A percentile compares a stretch with the other conserved stretches of the same genome.
Conservation (phyloP, 2,888 invertebrate genomes). For the Caenorhabditis sinica region DNA sequence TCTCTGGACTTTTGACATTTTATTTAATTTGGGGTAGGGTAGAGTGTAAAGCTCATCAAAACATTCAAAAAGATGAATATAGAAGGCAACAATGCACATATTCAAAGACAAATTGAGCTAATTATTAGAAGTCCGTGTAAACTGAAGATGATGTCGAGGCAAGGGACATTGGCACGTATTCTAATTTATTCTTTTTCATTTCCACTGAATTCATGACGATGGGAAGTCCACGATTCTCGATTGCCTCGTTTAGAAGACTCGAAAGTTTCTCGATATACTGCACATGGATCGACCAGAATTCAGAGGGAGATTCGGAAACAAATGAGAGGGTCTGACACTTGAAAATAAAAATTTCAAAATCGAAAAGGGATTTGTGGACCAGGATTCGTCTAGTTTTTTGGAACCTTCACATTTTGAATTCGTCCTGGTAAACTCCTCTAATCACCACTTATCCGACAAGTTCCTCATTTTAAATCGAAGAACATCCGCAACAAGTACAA, state of each 20-base stretch:
- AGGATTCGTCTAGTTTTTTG: background rate
- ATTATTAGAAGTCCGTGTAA: constrained; percentile 20
- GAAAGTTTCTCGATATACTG: background rate
- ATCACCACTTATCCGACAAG: constrained; percentile 34
- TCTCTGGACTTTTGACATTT: background rate
- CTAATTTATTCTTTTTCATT: background rate
- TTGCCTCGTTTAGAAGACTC: background rate
- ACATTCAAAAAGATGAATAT: background rate
- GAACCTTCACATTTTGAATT: constrained; percentile 22
- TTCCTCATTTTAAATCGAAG: constrained; percentile 31
- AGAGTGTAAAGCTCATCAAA: background rate
- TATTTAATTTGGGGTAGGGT: too few relatives aligned
- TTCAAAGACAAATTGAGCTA: constrained; percentile 8
- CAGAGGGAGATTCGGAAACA: background rate
- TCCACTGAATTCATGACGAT: background rate
- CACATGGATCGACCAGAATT: constrained; percentile 12
- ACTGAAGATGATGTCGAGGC: background rate
- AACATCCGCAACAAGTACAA: constrained; percentile 10
- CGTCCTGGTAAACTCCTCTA: constrained; percentile 21
- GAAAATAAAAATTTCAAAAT: constrained; percentile 16
- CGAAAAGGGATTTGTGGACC: constrained; percentile 3
- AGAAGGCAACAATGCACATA: background rate
- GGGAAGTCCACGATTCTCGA: constrained; percentile 8
- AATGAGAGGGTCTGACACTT: constrained; percentile 5
- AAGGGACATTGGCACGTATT: constrained; percentile 25